Conservation (phyloP, 2,888 invertebrate genomes). For the Troilus luridus region DNA sequence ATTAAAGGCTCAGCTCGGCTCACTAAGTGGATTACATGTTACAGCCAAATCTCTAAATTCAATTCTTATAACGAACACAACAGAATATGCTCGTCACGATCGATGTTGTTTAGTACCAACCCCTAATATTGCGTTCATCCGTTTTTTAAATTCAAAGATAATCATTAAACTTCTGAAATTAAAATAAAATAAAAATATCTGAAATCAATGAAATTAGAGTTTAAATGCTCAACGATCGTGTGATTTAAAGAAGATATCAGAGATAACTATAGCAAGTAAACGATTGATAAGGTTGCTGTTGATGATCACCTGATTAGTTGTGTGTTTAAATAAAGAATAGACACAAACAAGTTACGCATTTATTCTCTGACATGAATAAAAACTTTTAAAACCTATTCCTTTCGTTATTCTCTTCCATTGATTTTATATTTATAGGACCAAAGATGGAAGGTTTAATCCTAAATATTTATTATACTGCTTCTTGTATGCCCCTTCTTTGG, state of each 20-base stretch:
- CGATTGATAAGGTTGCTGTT: conserved; percentile 19
- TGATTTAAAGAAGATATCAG: not conserved
- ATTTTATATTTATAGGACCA: not conserved
- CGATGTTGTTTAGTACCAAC: conserved; percentile 59
- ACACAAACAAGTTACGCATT: conserved; percentile 1
- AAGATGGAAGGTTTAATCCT: not conserved
- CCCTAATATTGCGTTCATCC: not conserved
- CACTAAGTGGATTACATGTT: conserved; percentile 7
- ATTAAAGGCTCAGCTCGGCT: not conserved
- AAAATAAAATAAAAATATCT: conserved; percentile 21
- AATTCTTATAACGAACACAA: conserved; percentile 49
- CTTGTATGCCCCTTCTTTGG: not conserved
- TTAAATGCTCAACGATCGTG: not conserved
- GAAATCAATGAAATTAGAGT: not conserved
- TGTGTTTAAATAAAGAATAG: not conserved
- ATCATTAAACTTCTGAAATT: not conserved
- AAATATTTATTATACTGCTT: not conserved
- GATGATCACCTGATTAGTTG: conserved; percentile 6
- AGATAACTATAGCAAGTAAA: conserved; percentile 8
- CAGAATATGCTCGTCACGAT: conserved; percentile 57
- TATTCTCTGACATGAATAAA: not conserved
- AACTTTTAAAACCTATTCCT: not conserved
- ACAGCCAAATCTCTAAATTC: conserved; percentile 18
- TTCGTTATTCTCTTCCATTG: not conserved
- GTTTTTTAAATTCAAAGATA: not conserved